phyloP scores from a whole-genome alignment of 2,888 invertebrate genomes.

The Coronaproctus castanopsis region DNA sequence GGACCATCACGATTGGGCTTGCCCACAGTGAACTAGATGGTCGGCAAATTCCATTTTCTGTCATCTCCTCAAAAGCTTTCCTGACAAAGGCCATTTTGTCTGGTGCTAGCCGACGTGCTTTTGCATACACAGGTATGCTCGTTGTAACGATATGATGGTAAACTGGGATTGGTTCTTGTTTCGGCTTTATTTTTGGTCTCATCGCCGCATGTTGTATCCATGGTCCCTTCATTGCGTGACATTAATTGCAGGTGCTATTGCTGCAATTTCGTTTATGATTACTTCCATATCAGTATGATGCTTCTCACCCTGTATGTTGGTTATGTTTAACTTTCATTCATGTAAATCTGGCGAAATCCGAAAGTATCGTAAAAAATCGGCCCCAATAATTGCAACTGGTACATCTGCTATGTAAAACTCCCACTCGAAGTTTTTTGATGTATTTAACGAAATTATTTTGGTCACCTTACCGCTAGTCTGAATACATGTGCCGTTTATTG shows the following conservation, averaged over 20 bases:
- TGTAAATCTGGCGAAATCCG: background rate
- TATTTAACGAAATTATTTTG: constrained; percentile 1
- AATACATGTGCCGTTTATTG: background rate
- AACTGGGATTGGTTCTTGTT: no score
- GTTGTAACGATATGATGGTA: constrained; percentile 3
- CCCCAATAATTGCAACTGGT: constrained; percentile 5
- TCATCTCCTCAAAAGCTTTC: background rate
- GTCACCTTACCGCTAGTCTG: background rate
- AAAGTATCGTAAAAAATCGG: constrained; percentile 9
- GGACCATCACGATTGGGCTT: background rate
- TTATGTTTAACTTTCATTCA: background rate
- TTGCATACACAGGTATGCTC: background rate
- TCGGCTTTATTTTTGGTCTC: no score
- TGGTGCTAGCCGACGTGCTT: background rate
- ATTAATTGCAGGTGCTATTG: background rate
- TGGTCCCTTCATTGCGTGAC: no score
- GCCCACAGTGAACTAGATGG: constrained; percentile 1
- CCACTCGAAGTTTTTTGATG: constrained; percentile 6
- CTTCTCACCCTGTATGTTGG: background rate
- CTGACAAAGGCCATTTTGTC: background rate
- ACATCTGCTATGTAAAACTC: constrained; percentile 11
- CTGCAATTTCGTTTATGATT: background rate
- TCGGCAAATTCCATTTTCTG: background rate
- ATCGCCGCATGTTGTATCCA: no score
- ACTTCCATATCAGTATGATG: background rate